These are phyloP conservation scores for Centruroides sculpturatus DNA, from an alignment of 1,140 invertebrate genomes.

Conservation along the genomic window DNA sequence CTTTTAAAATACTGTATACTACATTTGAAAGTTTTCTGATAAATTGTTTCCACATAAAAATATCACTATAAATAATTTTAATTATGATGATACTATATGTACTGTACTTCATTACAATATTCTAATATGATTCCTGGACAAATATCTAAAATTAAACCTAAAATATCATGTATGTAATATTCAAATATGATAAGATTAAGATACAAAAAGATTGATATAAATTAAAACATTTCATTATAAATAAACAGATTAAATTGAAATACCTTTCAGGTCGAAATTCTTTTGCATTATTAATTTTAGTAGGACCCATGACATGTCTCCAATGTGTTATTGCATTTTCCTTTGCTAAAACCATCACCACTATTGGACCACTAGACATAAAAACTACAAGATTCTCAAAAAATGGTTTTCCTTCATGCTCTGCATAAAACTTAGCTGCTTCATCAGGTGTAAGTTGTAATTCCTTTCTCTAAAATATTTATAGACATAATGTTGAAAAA, in stretches of 20 bases:
- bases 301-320: neutral
- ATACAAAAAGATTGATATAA: too few relatives aligned
- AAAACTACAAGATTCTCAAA: slow-evolving; percentile 58
- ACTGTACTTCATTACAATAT: too few relatives aligned
- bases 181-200: too few relatives aligned
- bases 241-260: neutral
- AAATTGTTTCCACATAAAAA: too few relatives aligned
- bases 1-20: too few relatives aligned
- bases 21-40: too few relatives aligned
- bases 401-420: slow-evolving; percentile 49
- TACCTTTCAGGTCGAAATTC: neutral
- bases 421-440: slow-evolving; percentile 60
- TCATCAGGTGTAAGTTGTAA: slow-evolving; percentile 60
- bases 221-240: too few relatives aligned
- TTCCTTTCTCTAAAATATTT: slow-evolving; percentile 38
- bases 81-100: too few relatives aligned
- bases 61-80: too few relatives aligned
- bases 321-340: slow-evolving; percentile 19
- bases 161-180: too few relatives aligned
- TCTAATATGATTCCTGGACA: too few relatives aligned
- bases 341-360: slow-evolving; percentile 49
- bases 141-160: too few relatives aligned
- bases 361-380: slow-evolving; percentile 55
- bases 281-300: neutral
- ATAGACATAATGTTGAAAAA: neutral